phyloP scores from a whole-genome alignment of 2,113 vertebrate genomes.

The Pseudorasbora parva region DNA sequence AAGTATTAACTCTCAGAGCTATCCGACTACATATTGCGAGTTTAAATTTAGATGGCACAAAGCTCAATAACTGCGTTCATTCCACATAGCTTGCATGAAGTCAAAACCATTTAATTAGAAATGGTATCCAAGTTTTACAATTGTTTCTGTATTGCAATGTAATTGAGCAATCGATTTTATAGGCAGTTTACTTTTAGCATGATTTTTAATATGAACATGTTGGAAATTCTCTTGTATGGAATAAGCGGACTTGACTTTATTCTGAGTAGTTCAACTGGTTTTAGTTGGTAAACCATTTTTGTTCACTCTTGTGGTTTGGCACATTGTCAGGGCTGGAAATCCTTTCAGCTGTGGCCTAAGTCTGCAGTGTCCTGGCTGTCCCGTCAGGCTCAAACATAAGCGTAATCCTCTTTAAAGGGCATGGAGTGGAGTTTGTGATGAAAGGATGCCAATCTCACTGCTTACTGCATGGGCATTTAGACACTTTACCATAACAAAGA shows the following conservation, averaged over 20 bases:
- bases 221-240: not conserved
- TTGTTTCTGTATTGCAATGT: not conserved
- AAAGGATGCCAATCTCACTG: not conserved
- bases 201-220: not conserved
- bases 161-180: not conserved
- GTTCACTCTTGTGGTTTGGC: not conserved
- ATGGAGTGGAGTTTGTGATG: not conserved
- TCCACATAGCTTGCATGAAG: not conserved
- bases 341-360: constrained; percentile 26
- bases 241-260: not conserved
- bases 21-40: not conserved
- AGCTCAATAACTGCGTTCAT: not conserved
- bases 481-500: not conserved
- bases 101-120: not conserved
- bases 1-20: not conserved
- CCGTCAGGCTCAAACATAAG: not conserved
- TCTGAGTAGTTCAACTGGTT: not conserved
- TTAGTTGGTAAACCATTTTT: not conserved
- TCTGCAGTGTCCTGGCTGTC: constrained; percentile 25
- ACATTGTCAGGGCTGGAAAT: constrained; percentile 13
- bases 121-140: not conserved
- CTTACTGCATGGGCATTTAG: constrained; percentile 1
- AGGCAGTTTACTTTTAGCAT: not conserved
- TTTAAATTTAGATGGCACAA: not conserved
- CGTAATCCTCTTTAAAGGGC: constrained; percentile 44